Conservation (phyloP, 2,797 vertebrate species). For the Labeo calbasu region DNA sequence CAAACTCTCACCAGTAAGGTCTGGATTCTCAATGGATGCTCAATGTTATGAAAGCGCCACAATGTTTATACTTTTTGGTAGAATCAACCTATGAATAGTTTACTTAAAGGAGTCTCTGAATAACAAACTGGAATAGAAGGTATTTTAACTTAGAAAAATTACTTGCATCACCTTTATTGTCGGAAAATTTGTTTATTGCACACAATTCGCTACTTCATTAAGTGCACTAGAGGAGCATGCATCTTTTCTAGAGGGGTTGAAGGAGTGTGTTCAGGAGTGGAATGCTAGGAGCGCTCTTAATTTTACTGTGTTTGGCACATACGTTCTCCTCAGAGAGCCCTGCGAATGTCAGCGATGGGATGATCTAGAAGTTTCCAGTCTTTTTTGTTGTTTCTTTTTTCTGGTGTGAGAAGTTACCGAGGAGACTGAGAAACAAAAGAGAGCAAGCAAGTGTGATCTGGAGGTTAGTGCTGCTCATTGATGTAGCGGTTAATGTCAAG, state of each 20-base stretch:
- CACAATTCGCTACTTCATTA: background rate
- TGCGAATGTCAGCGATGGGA: constrained; percentile 31
- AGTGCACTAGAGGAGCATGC: constrained; percentile 11
- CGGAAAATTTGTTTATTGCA: background rate
- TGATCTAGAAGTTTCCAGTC: constrained; percentile 27
- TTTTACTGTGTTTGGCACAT: constrained; percentile 35
- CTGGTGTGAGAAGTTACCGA: constrained; percentile 6
- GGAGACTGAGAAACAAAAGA: background rate
- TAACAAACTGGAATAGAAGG: background rate
- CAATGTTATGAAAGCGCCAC: background rate
- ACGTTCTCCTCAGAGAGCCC: constrained; percentile 33
- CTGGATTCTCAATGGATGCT: background rate
- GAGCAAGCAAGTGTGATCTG: constrained; percentile 16
- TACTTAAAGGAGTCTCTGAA: background rate
- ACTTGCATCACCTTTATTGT: background rate
- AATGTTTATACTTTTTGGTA: background rate
- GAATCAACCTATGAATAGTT: background rate
- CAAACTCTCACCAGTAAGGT: background rate
- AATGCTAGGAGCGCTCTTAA: constrained; percentile 39
- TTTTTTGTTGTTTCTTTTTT: constrained; percentile 24
- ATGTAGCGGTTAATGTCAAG: background rate
- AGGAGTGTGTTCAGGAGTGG: constrained; percentile 42
- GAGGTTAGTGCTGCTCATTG: constrained; percentile 24
- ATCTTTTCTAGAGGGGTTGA: constrained; percentile 4
- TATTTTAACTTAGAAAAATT: background rate